Percentiles rank a stretch among this genome's conserved stretches.
Evolutionary conservation across 2,113 vertebrate genomes (phyloP).

Genomic region (Dicentrarchus labrax): DNA sequence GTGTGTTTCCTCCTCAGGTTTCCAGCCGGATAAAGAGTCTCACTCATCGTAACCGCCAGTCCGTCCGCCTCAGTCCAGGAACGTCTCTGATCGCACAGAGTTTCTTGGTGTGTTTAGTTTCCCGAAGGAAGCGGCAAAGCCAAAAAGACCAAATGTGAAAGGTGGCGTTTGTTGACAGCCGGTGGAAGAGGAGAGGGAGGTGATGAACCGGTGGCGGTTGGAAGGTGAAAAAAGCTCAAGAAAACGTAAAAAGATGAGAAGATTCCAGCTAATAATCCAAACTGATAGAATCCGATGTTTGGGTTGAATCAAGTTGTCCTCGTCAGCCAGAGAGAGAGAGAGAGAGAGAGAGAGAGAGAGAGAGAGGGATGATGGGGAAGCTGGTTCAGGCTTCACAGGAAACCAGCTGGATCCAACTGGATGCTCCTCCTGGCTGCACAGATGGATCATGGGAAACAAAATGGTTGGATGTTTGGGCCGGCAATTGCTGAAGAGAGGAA

Average conservation of each 20-base stretch:
- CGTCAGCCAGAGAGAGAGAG: neutral
- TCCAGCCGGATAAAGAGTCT: conserved; percentile 53
- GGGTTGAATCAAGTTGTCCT: neutral
- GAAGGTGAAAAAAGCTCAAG: neutral
- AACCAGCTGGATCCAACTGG: conserved; percentile 11
- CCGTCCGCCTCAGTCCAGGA: conserved; percentile 39
- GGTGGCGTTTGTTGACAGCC: neutral
- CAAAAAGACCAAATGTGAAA: neutral
- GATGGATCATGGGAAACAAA: conserved; percentile 44
- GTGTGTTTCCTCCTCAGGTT: conserved; percentile 47
- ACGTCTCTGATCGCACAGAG: neutral
- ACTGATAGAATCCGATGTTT: conserved; percentile 11
- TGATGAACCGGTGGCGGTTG: neutral
- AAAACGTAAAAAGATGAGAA: neutral
- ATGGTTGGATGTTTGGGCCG: neutral
- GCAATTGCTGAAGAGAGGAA: conserved; percentile 9
- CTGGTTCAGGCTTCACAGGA: conserved; percentile 11
- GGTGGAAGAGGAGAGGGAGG: neutral
- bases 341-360: neutral
- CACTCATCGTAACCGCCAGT: conserved; percentile 44
- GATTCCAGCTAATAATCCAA: conserved; percentile 11
- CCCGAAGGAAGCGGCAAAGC: neutral
- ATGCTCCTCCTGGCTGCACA: conserved; percentile 16
- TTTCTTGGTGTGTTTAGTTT: neutral
- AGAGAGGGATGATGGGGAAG: conserved; percentile 10